Percentiles rank a stretch among this genome's conserved stretches.
These are phyloP conservation scores for Xestia sexstrigata DNA, from an alignment of 2,888 invertebrate species.

Conservation along the genomic window DNA sequence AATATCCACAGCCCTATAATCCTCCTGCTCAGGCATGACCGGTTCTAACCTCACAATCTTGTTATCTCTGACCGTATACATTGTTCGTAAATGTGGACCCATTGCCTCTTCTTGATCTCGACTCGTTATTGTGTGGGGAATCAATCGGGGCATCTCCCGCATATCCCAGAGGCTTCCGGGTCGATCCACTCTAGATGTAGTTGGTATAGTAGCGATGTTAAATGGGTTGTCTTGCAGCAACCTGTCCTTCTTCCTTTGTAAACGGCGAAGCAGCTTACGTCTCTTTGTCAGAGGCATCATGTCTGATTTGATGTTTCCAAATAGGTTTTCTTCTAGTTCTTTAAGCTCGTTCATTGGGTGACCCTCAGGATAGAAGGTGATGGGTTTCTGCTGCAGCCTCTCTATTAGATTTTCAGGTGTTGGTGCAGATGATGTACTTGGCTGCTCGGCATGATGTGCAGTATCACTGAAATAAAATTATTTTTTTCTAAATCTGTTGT, in stretches of 20 bases:
- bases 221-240: slow-evolving; percentile 75
- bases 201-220: slow-evolving; percentile 57
- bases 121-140: slow-evolving; percentile 62
- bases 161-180: slow-evolving; percentile 87
- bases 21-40: slow-evolving; percentile 64
- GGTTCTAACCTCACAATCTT: slow-evolving; percentile 87
- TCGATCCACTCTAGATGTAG: slow-evolving; percentile 66
- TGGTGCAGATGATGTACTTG: slow-evolving; percentile 70
- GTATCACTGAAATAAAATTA: slow-evolving; percentile 44
- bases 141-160: slow-evolving; percentile 72
- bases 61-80: slow-evolving; percentile 89
- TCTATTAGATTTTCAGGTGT: slow-evolving; percentile 68
- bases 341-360: slow-evolving; percentile 90
- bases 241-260: slow-evolving; percentile 85
- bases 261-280: slow-evolving; percentile 85
- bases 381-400: slow-evolving; percentile 68
- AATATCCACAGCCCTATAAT: slow-evolving; percentile 81
- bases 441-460: slow-evolving; percentile 59
- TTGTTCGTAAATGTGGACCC: slow-evolving; percentile 81
- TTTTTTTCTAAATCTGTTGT: neutral
- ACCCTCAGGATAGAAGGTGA: slow-evolving; percentile 80
- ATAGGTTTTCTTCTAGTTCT: slow-evolving; percentile 86
- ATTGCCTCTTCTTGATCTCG: slow-evolving; percentile 62
- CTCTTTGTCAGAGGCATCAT: slow-evolving; percentile 84
- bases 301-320: slow-evolving; percentile 84